These are phyloP conservation scores for Laothoe populi DNA, from an alignment of 2,888 invertebrate species.

Conservation along the genomic window DNA sequence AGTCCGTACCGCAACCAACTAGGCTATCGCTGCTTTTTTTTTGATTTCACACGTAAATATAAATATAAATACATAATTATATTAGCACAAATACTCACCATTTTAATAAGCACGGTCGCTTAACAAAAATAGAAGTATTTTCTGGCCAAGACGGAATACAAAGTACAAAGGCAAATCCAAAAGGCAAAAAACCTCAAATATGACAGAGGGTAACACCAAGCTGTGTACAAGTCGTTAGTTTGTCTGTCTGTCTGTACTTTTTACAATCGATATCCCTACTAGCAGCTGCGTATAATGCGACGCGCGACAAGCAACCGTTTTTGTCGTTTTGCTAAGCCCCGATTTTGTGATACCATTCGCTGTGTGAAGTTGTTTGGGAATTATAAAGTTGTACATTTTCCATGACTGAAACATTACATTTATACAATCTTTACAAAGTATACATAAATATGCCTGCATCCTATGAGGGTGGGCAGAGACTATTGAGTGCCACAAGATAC, in stretches of 20 bases:
- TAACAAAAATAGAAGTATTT: not conserved
- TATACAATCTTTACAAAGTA: too few relatives aligned
- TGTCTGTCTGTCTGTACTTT: conserved; percentile 64
- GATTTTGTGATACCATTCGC: conserved; percentile 18
- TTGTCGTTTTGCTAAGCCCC: conserved; percentile 36
- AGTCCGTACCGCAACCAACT: too few relatives aligned
- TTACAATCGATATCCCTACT: conserved; percentile 78
- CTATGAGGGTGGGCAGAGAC: too few relatives aligned
- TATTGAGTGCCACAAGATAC: too few relatives aligned
- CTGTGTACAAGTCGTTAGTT: conserved; percentile 60
- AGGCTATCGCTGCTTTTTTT: too few relatives aligned
- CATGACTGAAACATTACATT: too few relatives aligned
- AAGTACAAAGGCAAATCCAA: conserved; percentile 4
- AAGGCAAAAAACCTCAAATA: not conserved
- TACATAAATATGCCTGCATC: too few relatives aligned
- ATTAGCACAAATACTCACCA: too few relatives aligned
- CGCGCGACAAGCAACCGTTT: conserved; percentile 34
- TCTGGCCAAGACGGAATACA: not conserved
- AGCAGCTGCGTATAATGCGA: conserved; percentile 66
- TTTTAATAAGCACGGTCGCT: not conserved
- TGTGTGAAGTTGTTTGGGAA: not conserved
- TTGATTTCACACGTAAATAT: too few relatives aligned
- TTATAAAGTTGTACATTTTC: not conserved
- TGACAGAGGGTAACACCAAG: conserved; percentile 2
- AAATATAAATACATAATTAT: too few relatives aligned